Conservation (phyloP, 2,888 invertebrate species). For the Copidosoma aretas region DNA sequence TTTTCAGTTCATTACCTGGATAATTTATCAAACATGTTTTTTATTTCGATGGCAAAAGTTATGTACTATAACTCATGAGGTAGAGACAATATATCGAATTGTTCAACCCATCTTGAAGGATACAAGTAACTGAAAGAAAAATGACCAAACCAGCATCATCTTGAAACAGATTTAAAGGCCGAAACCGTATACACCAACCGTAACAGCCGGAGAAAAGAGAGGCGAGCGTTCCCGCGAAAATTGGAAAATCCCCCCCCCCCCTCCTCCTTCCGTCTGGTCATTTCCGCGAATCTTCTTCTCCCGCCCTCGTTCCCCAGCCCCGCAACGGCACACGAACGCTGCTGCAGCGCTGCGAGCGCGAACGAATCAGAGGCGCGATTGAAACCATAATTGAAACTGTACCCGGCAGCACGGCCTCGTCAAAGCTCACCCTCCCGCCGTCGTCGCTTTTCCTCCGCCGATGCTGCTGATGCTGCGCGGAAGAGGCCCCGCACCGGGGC, state of each 20-base stretch:
- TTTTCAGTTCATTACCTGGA: no score
- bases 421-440: background rate
- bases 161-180: no score
- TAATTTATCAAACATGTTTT: no score
- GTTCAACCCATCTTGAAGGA: no score
- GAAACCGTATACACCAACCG: background rate
- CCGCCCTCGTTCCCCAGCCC: no score
- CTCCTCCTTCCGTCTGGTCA: constrained; percentile 29
- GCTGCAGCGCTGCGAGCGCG: background rate
- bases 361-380: constrained; percentile 40
- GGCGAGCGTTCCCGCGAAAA: constrained; percentile 14
- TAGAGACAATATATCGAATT: no score
- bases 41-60: no score
- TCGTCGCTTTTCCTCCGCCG: background rate
- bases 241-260: constrained; percentile 20
- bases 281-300: constrained; percentile 30
- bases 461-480: background rate
- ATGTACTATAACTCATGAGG: no score
- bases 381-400: constrained; percentile 43
- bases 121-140: no score
- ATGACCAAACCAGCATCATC: no score
- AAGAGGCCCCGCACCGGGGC: background rate
- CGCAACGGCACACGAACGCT: constrained; percentile 4
- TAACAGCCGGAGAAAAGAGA: constrained; percentile 3
- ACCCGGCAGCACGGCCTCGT: background rate